These are phyloP conservation scores for Andrena haemorrhoa DNA, from an alignment of 2,888 invertebrate genomes.

Conservation along the genomic window DNA sequence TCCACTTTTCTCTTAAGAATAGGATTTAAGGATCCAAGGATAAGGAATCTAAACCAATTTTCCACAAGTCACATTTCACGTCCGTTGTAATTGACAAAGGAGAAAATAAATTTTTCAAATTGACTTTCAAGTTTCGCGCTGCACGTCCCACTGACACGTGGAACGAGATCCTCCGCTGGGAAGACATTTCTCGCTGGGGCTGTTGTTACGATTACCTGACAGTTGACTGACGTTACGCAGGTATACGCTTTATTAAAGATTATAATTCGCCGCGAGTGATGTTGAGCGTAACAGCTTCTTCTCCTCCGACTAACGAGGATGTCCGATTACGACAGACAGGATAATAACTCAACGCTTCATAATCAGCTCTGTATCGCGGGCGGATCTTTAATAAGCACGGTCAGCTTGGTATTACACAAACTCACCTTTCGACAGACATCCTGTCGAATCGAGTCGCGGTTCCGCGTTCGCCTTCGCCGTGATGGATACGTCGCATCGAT, in stretches of 20 bases:
- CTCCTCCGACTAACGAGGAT: constrained; percentile 48
- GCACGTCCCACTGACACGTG: neutral
- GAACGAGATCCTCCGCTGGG: neutral
- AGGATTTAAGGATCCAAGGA: no score
- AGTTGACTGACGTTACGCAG: constrained; percentile 45
- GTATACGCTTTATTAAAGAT: constrained; percentile 44
- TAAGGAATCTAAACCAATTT: no score
- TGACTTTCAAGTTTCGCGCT: neutral
- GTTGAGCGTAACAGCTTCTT: constrained; percentile 20
- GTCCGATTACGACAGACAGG: constrained; percentile 65
- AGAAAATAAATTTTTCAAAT: neutral
- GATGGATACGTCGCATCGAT: constrained; percentile 1
- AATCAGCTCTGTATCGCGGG: constrained; percentile 57
- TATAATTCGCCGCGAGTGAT: constrained; percentile 23
- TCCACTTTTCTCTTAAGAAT: no score
- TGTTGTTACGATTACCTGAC: constrained; percentile 24
- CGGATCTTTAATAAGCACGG: constrained; percentile 62
- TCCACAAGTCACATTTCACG: no score
- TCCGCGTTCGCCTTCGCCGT: constrained; percentile 32
- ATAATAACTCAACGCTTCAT: constrained; percentile 61
- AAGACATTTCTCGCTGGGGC: neutral
- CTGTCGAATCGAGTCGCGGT: constrained; percentile 45
- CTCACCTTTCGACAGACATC: constrained; percentile 68
- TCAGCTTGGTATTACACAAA: constrained; percentile 60
- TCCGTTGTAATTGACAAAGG: no score